Evolutionary conservation across 2,797 vertebrate species (phyloP), one percentile per base, ranked within the genome.

Genomic region (Galaxias olidus): DNA sequence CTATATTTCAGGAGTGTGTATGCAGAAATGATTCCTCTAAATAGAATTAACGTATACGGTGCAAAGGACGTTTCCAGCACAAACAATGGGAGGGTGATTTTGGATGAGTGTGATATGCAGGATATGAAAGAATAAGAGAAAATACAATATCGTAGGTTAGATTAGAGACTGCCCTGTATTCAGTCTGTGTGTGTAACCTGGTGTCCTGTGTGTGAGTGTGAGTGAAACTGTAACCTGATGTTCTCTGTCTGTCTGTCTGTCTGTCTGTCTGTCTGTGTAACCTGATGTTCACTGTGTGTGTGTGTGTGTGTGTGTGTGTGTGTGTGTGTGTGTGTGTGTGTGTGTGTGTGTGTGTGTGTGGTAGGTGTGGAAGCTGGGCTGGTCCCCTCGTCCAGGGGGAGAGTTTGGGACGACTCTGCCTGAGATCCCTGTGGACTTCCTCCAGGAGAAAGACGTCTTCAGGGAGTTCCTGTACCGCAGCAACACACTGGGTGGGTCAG

Each of bases 311-410:
- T 59, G 41, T 52, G 46, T 30, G 48, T 45, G 13, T 61, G 18
- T 61, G 19, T 59, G 48, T n/a, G 4, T 6, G 11, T 58, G 45
- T 17, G 45, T 43, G 42, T 44, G 61, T 45, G 4, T 12, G 8
- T 30, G 9, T 67, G 42, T 55, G 42, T 6, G 19, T 5, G 9
- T 19, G 8, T 44, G 18, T 48, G 43, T 77, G 41, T 68, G 63
- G 68, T 59, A 99, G 98, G 96, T 99, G 44, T 99, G 98, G 98
- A 99, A 96, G 82, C 86, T 99, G 62, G 98, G 98, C 65, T 99
- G 98, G 98, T 96, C 95, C 56, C 97, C 97, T 68, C 94, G 91
- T 72, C 93, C 92, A 4, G 91, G 88, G 69, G 98, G 97, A 77
- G 95, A 98, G 61, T 98, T 96, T 0, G 90, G 95, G 64, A 98